Conservation (phyloP, 2,888 invertebrate species). For the Dryocosmus kuriphilus region DNA sequence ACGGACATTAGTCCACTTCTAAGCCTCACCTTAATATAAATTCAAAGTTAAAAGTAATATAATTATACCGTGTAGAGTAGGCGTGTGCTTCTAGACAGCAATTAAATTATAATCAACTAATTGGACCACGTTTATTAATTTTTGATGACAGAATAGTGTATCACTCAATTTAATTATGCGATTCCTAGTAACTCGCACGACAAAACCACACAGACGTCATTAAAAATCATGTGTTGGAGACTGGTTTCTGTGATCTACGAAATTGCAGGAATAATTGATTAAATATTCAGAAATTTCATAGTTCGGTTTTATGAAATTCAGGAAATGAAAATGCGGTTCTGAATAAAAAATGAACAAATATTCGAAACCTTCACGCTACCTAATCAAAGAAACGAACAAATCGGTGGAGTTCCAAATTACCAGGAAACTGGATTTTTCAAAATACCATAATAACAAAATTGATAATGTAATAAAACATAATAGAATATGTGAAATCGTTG, state of each 20-base stretch:
- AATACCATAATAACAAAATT: too few relatives aligned
- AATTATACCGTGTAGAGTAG: not conserved
- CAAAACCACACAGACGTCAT: not conserved
- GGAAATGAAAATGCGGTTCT: too few relatives aligned
- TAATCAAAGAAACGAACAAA: too few relatives aligned
- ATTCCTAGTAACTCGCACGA: not conserved
- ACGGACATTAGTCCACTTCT: not conserved
- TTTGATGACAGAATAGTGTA: conserved; percentile 16
- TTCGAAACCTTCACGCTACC: too few relatives aligned
- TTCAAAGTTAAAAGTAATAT: conserved; percentile 11
- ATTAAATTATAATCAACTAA: conserved; percentile 25
- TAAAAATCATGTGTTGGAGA: not conserved
- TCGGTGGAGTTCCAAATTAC: too few relatives aligned
- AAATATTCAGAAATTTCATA: too few relatives aligned
- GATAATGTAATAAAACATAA: too few relatives aligned
- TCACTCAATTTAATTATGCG: conserved; percentile 15
- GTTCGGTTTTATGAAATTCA: too few relatives aligned
- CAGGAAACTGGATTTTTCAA: too few relatives aligned
- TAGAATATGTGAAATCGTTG: not conserved
- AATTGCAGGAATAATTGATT: too few relatives aligned
- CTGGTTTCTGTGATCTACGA: too few relatives aligned
- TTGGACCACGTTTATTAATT: conserved; percentile 4
- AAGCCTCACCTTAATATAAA: conserved; percentile 1
- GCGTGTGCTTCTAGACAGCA: not conserved
- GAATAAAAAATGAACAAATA: too few relatives aligned